Evolutionary conservation across 2,113 vertebrate genomes (phyloP), one percentile per base, ranked within the genome.

Genomic region (Notarius quadriscutis): DNA sequence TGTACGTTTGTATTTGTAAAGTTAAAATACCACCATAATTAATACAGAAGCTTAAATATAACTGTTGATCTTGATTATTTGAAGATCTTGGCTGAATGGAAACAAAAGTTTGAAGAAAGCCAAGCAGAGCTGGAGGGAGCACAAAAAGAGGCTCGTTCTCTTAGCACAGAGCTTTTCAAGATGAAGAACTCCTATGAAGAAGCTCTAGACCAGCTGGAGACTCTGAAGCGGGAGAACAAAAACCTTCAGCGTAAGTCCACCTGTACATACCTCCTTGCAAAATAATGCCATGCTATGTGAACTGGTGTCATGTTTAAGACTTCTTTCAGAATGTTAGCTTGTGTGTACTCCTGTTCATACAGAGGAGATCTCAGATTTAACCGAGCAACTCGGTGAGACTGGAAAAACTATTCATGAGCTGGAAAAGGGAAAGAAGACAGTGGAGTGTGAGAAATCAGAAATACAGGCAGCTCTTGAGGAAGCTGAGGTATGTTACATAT

Each of bases 131-230:
- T 96, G 55, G 96, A 97, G 84, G 94, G 92, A 34, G 25, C 95
- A 83, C 95, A 93, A 71, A 97, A 96, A 53, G 96, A 97, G 58
- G 93, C 96, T 88, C 94, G 96, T 27, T 96, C 95, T 57, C 93
- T 96, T 18, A 96, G 96, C 72, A 96, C 96, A 20, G 96, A 97
- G 85, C 92, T 96, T 88, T 97, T 97, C 84, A 97, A 97, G 89
- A 90, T 97, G 94, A 98, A 96, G 87, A 97, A 96, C 3, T 95
- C 96, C 50, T 97, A 96, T 5, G 96, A 97, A 90, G 96, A 97
- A 91, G 87, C 94, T 88, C 90, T 97, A 81, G 96, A 97, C 83
- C 96, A 97, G 0, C 93, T 98, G 5, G 96, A 97, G 91, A 96
- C 96, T 0, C 74, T 96, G 84, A 97, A 96, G 92, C 91, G 97